Evolutionary conservation across 2,113 vertebrate genomes (phyloP).

Genomic region (Pantherophis guttatus): DNA sequence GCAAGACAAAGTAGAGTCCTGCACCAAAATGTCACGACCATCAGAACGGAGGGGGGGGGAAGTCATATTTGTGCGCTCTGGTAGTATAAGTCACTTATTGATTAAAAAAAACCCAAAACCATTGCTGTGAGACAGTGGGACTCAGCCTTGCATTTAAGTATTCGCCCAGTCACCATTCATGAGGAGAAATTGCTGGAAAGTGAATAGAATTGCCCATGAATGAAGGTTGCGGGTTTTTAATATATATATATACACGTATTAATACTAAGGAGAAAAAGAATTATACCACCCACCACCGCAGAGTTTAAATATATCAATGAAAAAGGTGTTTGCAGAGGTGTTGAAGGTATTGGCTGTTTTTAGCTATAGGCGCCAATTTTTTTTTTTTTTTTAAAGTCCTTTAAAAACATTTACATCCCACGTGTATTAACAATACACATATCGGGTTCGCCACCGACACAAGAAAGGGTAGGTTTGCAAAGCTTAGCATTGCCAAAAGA

Average conservation of each 20-base stretch:
- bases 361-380: background rate
- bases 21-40: background rate
- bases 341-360: background rate
- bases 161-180: background rate
- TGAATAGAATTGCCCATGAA: background rate
- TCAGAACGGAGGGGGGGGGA: background rate
- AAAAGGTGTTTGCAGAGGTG: background rate
- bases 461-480: background rate
- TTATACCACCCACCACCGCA: background rate
- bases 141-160: background rate
- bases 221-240: background rate
- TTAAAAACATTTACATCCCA: background rate
- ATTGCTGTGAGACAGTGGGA: background rate
- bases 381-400: background rate
- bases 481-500: background rate
- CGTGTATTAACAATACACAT: background rate
- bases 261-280: background rate
- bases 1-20: constrained; percentile 2
- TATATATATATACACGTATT: background rate
- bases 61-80: background rate
- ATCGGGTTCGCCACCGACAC: background rate
- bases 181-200: background rate
- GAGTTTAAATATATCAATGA: background rate
- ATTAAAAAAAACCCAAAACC: background rate
- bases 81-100: background rate